These are phyloP conservation scores for Agrotis puta DNA, from an alignment of 2,888 invertebrate species.

Conservation along the genomic window DNA sequence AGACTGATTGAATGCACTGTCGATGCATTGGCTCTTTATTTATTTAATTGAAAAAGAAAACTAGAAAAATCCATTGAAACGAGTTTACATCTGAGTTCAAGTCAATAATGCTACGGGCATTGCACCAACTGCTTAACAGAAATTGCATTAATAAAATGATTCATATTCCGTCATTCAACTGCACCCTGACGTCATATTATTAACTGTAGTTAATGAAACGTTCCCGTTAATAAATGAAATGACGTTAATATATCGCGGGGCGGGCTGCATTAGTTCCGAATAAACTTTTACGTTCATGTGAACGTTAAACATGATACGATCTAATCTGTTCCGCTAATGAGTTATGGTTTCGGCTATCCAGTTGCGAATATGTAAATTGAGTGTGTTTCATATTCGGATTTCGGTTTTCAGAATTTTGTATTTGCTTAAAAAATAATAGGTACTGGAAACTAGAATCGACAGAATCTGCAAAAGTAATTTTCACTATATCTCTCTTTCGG, in stretches of 20 bases:
- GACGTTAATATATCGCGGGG: constrained; percentile 53
- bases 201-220: constrained; percentile 35
- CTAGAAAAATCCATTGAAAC: too few species aligned
- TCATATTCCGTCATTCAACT: constrained; percentile 33
- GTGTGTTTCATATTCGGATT: constrained; percentile 9
- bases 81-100: too few species aligned
- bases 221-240: constrained; percentile 50
- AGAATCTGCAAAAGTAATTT: neutral
- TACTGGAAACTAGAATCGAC: too few species aligned
- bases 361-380: constrained; percentile 36
- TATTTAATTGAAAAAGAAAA: too few species aligned
- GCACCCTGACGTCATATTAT: constrained; percentile 46
- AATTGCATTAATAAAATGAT: constrained; percentile 28
- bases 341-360: constrained; percentile 47
- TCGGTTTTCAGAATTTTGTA: neutral
- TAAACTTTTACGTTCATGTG: constrained; percentile 55
- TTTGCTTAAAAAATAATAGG: neutral
- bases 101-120: neutral
- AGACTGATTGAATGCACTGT: too few species aligned
- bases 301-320: constrained; percentile 51
- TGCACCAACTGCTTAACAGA: constrained; percentile 2
- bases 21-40: too few species aligned
- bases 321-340: constrained; percentile 56
- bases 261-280: constrained; percentile 45
- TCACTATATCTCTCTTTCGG: neutral